Base-by-base conservation (phyloP, 2,113 vertebrate species). In the Hippocampus zosterae region DNA sequence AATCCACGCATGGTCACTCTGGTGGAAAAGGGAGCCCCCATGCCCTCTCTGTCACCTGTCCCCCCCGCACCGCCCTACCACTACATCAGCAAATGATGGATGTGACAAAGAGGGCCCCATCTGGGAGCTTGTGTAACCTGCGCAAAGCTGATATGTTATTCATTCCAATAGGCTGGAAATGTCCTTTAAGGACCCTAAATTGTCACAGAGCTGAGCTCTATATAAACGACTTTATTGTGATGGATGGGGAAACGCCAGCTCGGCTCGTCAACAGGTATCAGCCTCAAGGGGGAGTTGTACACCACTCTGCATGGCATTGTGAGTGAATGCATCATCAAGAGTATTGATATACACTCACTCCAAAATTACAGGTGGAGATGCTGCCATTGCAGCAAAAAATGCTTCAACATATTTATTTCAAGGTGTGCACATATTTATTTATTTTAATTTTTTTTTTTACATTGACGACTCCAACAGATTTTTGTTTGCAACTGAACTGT, bases 111-210 rank as follows among this genome's bases (percentile, higher is more conserved):
- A 70, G 65, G 71, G 69, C 74, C 77, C 33, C 76, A 55, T 15
- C 62, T 71, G 76, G 77, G 44, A 29, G 40, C 80, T 65, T 71
- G 76, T 72, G 69, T 72, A 73, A 71, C 83, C 65, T 73, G 69
- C 57, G 65, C 33, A 37, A 37, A 76, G 74, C 85, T 87, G 86
- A 84, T 87, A 81, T 76, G 75, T 88, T 87, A 84, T 88, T 88
- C 86, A 90, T 91, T 83, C 88, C 65, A 79, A 52, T 60, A 1
- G 29, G 48, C 56, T 80, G 78, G 74, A 78, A 84, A 69, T 80
- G 82, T 80, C 89, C 88, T 88, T 84, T 75, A 72, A 79, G 80
- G 88, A 71, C 81, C 78, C 72, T 86, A 83, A 89, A 90, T 81
- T 80, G 79, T 71, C 77, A 72, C 65, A 29, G 52, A 83, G 74